A percentile compares a stretch with the other conserved stretches of the same genome.
Evolutionary conservation across 35 echinoderm and acorn worm genomes (phyloP).

Genomic region (Holothuria glaberrima): DNA sequence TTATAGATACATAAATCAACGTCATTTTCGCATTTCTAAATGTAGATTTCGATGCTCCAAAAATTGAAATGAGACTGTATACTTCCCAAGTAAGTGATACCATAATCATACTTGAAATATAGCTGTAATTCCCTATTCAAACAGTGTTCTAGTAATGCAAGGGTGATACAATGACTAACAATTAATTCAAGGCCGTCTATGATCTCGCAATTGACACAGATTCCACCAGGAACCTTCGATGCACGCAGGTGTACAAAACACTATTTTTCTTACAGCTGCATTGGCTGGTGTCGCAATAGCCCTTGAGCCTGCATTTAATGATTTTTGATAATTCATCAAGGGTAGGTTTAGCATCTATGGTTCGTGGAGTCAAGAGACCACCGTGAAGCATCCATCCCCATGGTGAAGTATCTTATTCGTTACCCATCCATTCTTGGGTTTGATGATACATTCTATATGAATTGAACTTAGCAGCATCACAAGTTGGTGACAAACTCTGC

Average conservation of each 20-base stretch:
- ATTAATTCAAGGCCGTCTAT: too few relatives aligned
- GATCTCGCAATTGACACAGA: too few relatives aligned
- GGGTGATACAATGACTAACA: too few relatives aligned
- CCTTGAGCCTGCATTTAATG: not conserved
- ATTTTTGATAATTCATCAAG: constrained; percentile 21
- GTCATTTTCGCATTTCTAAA: too few relatives aligned
- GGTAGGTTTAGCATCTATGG: not conserved
- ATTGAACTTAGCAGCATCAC: not conserved
- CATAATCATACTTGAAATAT: too few relatives aligned
- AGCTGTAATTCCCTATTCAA: too few relatives aligned
- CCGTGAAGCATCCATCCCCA: not conserved
- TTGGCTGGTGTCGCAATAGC: not conserved
- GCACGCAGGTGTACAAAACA: not conserved
- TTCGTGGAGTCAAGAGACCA: not conserved
- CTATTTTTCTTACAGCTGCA: constrained; percentile 6
- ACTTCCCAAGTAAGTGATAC: too few relatives aligned
- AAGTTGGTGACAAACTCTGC: not conserved
- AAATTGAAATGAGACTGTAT: too few relatives aligned
- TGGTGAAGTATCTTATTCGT: not conserved
- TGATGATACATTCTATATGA: not conserved
- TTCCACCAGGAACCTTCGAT: too few relatives aligned
- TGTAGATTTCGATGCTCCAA: too few relatives aligned
- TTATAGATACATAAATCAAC: too few relatives aligned
- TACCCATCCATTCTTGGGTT: constrained; percentile 3
- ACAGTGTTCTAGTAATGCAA: too few relatives aligned